Conservation (phyloP, 2,888 invertebrate genomes). For the Aquatica leii region DNA sequence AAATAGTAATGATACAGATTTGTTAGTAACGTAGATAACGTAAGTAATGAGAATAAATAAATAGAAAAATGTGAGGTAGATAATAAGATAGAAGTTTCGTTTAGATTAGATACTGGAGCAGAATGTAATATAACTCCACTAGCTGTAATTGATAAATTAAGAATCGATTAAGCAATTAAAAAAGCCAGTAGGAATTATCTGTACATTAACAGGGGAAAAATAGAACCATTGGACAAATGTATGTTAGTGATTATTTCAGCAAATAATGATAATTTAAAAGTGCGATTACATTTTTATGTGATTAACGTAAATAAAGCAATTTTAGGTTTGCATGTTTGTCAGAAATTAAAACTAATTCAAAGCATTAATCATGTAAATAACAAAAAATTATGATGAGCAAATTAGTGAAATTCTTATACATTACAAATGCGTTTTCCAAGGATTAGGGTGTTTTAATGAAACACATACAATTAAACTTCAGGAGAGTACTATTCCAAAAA, state of each 20-base stretch:
- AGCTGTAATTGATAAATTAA: not conserved
- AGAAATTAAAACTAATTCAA: conserved; percentile 20
- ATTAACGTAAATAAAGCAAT: not conserved
- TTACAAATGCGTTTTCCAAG: conserved; percentile 39
- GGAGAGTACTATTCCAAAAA: too few relatives aligned
- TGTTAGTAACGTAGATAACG: not conserved
- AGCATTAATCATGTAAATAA: conserved; percentile 18
- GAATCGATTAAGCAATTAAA: not conserved
- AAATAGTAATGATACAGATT: conserved; percentile 2
- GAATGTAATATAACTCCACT: too few relatives aligned
- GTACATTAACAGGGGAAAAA: not conserved
- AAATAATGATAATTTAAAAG: conserved; percentile 17
- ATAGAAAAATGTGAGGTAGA: not conserved
- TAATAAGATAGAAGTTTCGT: too few relatives aligned
- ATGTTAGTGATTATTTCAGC: conserved; percentile 19
- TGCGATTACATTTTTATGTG: conserved; percentile 21
- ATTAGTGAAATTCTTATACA: conserved; percentile 1
- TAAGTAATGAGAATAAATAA: not conserved
- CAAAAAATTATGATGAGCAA: not conserved
- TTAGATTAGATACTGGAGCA: not conserved
- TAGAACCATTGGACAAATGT: not conserved
- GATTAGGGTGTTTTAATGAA: conserved; percentile 38
- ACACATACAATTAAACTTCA: conserved; percentile 29
- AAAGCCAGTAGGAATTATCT: not conserved
- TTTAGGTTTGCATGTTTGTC: conserved; percentile 10